phyloP scores from a whole-genome alignment of 2,888 invertebrate genomes.

The Philereme vetulata region DNA sequence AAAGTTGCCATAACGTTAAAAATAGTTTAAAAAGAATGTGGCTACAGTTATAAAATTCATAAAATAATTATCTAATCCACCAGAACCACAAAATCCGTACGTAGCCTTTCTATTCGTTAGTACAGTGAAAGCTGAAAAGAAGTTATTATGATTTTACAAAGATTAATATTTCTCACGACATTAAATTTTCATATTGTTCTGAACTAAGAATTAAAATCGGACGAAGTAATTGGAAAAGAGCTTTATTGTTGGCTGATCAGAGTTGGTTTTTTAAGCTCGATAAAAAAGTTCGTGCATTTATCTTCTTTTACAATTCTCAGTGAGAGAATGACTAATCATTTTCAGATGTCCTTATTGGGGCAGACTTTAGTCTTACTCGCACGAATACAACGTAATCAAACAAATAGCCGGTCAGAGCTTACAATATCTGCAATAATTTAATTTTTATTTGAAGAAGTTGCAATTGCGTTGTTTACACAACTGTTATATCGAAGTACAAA shows the following conservation, averaged over 20 bases:
- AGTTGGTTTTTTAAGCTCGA: neutral
- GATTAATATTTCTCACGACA: constrained; percentile 64
- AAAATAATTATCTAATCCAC: constrained; percentile 26
- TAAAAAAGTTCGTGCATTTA: neutral
- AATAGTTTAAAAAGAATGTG: no score
- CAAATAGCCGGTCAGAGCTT: constrained; percentile 27
- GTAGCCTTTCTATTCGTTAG: constrained; percentile 51
- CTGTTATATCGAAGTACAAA: no score
- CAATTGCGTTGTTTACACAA: no score
- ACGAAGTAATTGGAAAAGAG: neutral
- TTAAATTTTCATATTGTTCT: constrained; percentile 50
- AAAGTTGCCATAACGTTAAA: no score
- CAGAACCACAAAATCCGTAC: constrained; percentile 29
- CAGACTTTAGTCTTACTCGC: neutral
- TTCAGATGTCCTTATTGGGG: neutral
- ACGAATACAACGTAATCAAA: constrained; percentile 1
- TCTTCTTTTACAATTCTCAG: constrained; percentile 10
- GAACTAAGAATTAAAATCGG: neutral
- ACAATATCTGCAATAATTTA: neutral
- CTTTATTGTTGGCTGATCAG: no score
- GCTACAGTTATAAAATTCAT: constrained; percentile 2
- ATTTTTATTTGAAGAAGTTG: neutral
- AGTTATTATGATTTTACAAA: constrained; percentile 51
- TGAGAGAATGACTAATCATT: constrained; percentile 17
- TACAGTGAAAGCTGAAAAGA: constrained; percentile 67